Evolutionary conservation across 1,140 invertebrate genomes (phyloP), one percentile per base, ranked within the genome.

Genomic region (Carposina sasakii): DNA sequence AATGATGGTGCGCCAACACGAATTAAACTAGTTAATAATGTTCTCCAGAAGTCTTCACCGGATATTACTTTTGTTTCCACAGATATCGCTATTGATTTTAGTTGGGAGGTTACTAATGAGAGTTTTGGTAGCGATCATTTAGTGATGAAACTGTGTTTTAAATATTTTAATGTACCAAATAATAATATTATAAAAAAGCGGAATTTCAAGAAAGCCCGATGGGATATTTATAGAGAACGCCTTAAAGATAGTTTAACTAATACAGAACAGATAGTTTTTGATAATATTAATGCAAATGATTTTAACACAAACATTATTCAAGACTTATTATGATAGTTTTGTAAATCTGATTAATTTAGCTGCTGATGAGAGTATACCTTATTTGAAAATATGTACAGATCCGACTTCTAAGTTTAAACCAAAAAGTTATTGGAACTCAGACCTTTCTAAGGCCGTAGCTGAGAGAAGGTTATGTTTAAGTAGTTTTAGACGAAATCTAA

Each of bases 1-100:
- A 46, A 46, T 36, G 33, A 34, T 26, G 44, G 44, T 3, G 17
- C 13, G 13, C 30, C n/a, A 2, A 46, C 44, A n/a, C 31, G 30
- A 3, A 13, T 33, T 3, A 46, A 46, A 36, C 22, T 34, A 23
- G 31, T 46, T 13, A 46, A 47, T 26, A 23, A 33, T 24, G 5
- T 24, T 1, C 19, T 47, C 10, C 45, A 47, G 13, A 12, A 19
- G 9, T 44, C 20, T 21, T 31, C 42, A 9, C 42, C 42, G 9
- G 42, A 44, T n/a, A n/a, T n/a, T n/a, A n/a, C n/a, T n/a, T n/a
- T n/a, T n/a, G n/a, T n/a, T n/a, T n/a, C n/a, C n/a, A n/a, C n/a
- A n/a, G n/a, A n/a, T n/a, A n/a, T n/a, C n/a, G n/a, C n/a, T n/a
- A n/a, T n/a, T n/a, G n/a, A n/a, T n/a, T n/a, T n/a, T n/a, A n/a